phyloP scores from a whole-genome alignment of 2,888 invertebrate species.

The Furcula furcula region DNA sequence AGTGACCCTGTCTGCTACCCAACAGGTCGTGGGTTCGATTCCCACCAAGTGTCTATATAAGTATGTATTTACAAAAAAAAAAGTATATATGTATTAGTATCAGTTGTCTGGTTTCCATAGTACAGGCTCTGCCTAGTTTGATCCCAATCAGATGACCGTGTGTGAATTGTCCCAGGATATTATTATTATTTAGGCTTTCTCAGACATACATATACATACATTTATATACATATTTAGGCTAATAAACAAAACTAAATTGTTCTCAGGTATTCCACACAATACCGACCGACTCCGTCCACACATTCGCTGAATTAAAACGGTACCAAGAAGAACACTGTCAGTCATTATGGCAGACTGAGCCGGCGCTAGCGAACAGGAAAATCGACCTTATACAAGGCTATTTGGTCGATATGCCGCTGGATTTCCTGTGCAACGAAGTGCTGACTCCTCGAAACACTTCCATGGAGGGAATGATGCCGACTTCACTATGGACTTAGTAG shows the following conservation, averaged over 20 bases:
- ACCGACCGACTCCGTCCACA: constrained; percentile 90
- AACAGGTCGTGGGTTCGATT: too few relatives aligned
- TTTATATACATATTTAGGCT: too few relatives aligned
- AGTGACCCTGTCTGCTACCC: too few relatives aligned
- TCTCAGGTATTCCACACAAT: constrained; percentile 92
- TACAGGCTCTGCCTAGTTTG: too few relatives aligned
- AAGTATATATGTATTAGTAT: too few relatives aligned
- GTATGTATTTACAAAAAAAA: too few relatives aligned
- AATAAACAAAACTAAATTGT: background rate
- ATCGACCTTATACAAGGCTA: constrained; percentile 91
- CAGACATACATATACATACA: too few relatives aligned
- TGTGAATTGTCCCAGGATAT: too few relatives aligned
- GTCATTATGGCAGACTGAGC: constrained; percentile 87
- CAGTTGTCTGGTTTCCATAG: too few relatives aligned
- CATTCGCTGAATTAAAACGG: constrained; percentile 88
- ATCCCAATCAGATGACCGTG: too few relatives aligned
- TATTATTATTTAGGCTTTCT: too few relatives aligned
- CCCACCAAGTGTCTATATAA: too few relatives aligned
- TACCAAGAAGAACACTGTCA: constrained; percentile 86
- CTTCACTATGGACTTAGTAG: constrained; percentile 91
- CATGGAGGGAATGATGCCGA: constrained; percentile 96
- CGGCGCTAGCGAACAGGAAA: constrained; percentile 86
- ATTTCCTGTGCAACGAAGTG: constrained; percentile 93
- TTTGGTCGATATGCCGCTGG: constrained; percentile 93
- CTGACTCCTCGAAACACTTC: constrained; percentile 91